These are phyloP conservation scores for Atractosteus spatula DNA, from an alignment of 2,113 vertebrate genomes.

Conservation along the genomic window DNA sequence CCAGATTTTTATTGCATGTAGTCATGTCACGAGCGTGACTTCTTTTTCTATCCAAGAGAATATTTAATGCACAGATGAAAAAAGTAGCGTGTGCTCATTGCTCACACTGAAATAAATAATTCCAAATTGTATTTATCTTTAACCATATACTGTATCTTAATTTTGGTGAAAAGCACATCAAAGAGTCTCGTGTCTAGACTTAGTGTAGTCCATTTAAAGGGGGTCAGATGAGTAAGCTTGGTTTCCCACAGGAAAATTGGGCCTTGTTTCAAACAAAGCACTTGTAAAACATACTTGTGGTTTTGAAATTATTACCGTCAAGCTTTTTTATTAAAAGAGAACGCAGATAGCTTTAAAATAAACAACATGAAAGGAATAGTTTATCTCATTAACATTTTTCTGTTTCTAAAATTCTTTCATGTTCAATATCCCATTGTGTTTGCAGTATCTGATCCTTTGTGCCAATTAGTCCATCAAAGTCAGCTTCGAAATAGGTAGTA, in stretches of 20 bases:
- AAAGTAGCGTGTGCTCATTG: too few species aligned
- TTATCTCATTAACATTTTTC: conserved; percentile 22
- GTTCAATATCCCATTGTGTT: conserved; percentile 23
- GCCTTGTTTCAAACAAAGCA: too few species aligned
- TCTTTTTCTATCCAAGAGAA: too few species aligned
- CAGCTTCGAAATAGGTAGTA: conserved; percentile 3
- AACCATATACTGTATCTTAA: too few species aligned
- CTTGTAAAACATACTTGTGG: neutral
- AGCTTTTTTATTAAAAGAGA: neutral
- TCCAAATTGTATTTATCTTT: neutral
- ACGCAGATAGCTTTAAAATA: neutral
- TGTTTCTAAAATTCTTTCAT: conserved; percentile 15
- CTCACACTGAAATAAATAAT: too few species aligned
- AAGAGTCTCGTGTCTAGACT: conserved; percentile 6
- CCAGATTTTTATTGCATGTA: too few species aligned
- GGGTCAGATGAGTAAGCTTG: neutral
- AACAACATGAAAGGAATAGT: neutral
- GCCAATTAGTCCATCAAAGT: conserved; percentile 28
- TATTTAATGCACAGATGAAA: too few species aligned
- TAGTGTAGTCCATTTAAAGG: neutral
- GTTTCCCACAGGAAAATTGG: neutral
- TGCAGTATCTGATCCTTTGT: neutral
- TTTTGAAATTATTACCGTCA: neutral
- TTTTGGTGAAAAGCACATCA: neutral
- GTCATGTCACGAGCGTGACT: too few species aligned